These are phyloP conservation scores for Cerastoderma edule DNA, from an alignment of 2,888 invertebrate species.

Conservation along the genomic window DNA sequence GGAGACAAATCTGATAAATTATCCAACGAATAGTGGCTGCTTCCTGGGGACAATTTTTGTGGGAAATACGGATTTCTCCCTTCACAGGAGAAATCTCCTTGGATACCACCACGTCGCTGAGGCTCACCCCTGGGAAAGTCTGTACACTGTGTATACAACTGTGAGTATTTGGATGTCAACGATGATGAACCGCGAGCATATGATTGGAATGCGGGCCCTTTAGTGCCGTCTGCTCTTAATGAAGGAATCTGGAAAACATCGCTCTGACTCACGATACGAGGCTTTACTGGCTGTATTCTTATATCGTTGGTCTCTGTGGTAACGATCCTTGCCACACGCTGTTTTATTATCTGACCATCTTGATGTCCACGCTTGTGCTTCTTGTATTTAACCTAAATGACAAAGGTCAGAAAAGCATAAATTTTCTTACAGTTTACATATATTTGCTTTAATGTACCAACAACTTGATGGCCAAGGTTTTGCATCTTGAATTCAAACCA, in stretches of 20 bases:
- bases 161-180: constrained; percentile 1
- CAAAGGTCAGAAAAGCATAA: too few species aligned
- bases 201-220: not conserved
- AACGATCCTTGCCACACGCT: constrained; percentile 55
- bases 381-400: constrained; percentile 93
- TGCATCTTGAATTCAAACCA: too few species aligned
- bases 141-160: not conserved
- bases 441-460: too few species aligned
- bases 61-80: constrained; percentile 15
- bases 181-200: not conserved
- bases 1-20: too few species aligned
- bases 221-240: not conserved
- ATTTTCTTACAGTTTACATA: too few species aligned
- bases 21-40: constrained; percentile 18
- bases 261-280: constrained; percentile 23
- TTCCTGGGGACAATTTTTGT: constrained; percentile 17
- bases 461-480: too few species aligned
- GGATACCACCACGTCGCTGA: constrained; percentile 9
- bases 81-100: not conserved
- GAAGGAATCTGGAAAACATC: constrained; percentile 42
- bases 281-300: constrained; percentile 39
- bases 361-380: constrained; percentile 93
- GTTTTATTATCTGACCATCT: constrained; percentile 78
- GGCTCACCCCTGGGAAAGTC: not conserved
- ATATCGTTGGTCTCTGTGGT: constrained; percentile 29